Base-by-base conservation (phyloP, 92 coral and sea anemone genomes). In the Porites evermanni region DNA sequence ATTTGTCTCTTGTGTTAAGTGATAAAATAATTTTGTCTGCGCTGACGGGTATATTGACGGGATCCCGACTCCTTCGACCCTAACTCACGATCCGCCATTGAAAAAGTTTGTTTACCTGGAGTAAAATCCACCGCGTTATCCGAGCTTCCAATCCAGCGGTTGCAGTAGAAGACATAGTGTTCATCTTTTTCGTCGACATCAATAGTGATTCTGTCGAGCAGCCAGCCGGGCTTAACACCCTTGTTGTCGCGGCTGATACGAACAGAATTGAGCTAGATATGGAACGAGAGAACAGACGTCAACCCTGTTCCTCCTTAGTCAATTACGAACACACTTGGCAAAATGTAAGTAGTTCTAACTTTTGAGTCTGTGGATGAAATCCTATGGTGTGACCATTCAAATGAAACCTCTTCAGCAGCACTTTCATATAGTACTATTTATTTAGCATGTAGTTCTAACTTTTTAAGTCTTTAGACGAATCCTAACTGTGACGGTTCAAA, bases 161-260 rank as follows among this genome's bases (percentile, higher is more conserved):
- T 92, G 59, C 98, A 91, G 69, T 88, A 79, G 88, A 97, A 90
- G 18, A 93, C 89, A 80, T 96, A 97, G 54, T 94, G 95, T 26
- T 93, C 96, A 14, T 92, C 89, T 70, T 87, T 92, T 74, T 93
- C 95, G 12, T 94, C 92, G 47, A 95, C 91, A 74, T 95, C 95
- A 72, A 97, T 89, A 59, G 77, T 93, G 67, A 97, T 93, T 59
- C 89, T 94, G 65, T 97, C 99, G 26, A 97, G 84, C 84, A 91
- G 91, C 99, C 99, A 97, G 53, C 95, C 93, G 29, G 96, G 92
- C 69, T 84, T 78, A 1, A 83, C 80, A 38, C 99, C 99, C 19
- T 89, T 81, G 82, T 93, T 86, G 59, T 97, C 97, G 60, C 95
- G 98, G 65, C 95, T 81, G 71, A 97, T 83, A 9, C 95, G 95